Conservation (phyloP, 1,140 invertebrate genomes). For the Brachionus rubens region DNA sequence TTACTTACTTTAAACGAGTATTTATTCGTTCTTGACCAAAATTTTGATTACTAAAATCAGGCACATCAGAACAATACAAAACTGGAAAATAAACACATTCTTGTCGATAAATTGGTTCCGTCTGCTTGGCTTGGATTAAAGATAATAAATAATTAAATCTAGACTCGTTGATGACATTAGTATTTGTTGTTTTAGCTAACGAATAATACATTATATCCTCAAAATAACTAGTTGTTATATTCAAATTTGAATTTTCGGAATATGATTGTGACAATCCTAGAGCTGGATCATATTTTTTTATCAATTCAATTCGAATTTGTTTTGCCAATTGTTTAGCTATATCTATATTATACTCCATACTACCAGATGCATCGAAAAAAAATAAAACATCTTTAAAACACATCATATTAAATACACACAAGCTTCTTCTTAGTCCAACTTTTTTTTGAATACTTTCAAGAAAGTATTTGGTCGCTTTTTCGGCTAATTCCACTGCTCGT, state of each 20-base stretch:
- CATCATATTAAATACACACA: not conserved
- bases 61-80: not conserved
- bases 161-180: not conserved
- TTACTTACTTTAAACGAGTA: not conserved
- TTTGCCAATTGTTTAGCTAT: not conserved
- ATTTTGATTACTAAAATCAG: not conserved
- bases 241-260: not conserved
- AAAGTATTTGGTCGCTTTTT: not conserved
- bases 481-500: not conserved
- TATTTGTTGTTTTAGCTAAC: not conserved
- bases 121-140: not conserved
- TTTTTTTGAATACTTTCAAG: not conserved
- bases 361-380: not conserved
- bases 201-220: not conserved
- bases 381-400: not conserved
- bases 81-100: not conserved
- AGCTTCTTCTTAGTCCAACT: not conserved
- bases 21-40: not conserved
- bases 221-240: not conserved
- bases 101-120: not conserved
- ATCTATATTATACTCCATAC: not conserved
- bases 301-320: not conserved
- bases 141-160: not conserved
- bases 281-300: not conserved
- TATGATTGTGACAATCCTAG: no score